Percentiles rank a stretch among this genome's conserved stretches.
These are phyloP conservation scores for Crocodylus rhombifer DNA, from an alignment of 2,797 vertebrate genomes.

Conservation along the genomic window DNA sequence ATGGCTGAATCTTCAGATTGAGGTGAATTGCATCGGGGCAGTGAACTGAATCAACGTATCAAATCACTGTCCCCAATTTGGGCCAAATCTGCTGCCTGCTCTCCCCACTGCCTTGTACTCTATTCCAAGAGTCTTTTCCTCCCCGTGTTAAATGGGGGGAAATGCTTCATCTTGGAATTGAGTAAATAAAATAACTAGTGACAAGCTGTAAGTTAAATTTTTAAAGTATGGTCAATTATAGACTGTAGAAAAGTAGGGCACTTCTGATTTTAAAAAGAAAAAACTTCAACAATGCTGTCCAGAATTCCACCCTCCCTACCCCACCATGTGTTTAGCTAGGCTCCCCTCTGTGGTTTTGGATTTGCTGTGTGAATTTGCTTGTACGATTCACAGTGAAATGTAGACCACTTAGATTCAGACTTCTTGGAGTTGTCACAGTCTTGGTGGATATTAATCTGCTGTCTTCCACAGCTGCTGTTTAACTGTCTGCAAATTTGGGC, in stretches of 20 bases:
- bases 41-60: too few relatives aligned
- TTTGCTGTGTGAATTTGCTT: not conserved
- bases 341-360: not conserved
- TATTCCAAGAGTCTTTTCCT: too few relatives aligned
- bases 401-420: not conserved
- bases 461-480: not conserved
- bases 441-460: not conserved
- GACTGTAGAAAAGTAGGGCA: slow-evolving; percentile 5
- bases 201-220: not conserved
- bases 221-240: slow-evolving; percentile 49
- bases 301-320: not conserved
- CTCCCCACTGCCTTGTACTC: too few relatives aligned
- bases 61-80: too few relatives aligned
- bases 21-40: too few relatives aligned
- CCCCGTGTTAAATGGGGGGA: too few relatives aligned
- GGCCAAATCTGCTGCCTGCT: too few relatives aligned
- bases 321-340: slow-evolving; percentile 6
- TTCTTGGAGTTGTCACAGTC: not conserved
- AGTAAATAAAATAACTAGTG: slow-evolving; percentile 47
- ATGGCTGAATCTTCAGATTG: too few relatives aligned
- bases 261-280: not conserved
- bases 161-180: too few relatives aligned
- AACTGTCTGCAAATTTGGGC: not conserved
- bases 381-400: not conserved
- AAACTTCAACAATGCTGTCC: slow-evolving; percentile 9